These are phyloP conservation scores for Brachirus orientalis DNA, from an alignment of 2,113 vertebrate genomes.

Conservation along the genomic window DNA sequence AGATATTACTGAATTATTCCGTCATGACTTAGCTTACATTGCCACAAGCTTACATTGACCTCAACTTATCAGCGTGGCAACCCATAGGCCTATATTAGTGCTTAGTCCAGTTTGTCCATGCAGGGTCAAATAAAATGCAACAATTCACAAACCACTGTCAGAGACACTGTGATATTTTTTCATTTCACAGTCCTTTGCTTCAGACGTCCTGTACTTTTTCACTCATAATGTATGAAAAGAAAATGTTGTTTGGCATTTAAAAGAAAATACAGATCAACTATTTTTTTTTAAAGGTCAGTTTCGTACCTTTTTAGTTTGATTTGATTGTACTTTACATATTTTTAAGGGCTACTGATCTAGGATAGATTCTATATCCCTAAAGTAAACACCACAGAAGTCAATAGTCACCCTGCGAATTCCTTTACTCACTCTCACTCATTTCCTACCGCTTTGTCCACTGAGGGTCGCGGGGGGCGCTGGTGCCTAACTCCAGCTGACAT, in stretches of 20 bases:
- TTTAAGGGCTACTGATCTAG: not conserved
- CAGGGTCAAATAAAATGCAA: constrained; percentile 39
- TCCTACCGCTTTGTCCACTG: no score
- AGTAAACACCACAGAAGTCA: constrained; percentile 10
- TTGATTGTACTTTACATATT: not conserved
- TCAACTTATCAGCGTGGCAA: constrained; percentile 67
- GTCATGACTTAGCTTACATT: no score
- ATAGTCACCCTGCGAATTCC: constrained; percentile 12
- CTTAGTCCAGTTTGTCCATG: constrained; percentile 66
- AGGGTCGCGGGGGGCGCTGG: no score
- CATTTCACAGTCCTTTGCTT: constrained; percentile 10
- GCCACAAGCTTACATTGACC: constrained; percentile 63
- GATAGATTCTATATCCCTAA: constrained; percentile 16
- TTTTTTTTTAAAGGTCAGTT: constrained; percentile 4
- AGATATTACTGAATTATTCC: constrained; percentile 54
- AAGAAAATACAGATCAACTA: not conserved
- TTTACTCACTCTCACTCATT: no score
- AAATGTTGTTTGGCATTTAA: constrained; percentile 30
- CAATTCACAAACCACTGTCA: constrained; percentile 10
- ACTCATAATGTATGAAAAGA: constrained; percentile 8
- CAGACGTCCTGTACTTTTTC: not conserved
- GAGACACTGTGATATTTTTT: no score
- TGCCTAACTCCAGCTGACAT: no score
- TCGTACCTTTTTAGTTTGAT: constrained; percentile 12
- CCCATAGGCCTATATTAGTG: constrained; percentile 47